Base-by-base conservation (phyloP, 2,113 vertebrate genomes). In the Saccopteryx leptura region DNA sequence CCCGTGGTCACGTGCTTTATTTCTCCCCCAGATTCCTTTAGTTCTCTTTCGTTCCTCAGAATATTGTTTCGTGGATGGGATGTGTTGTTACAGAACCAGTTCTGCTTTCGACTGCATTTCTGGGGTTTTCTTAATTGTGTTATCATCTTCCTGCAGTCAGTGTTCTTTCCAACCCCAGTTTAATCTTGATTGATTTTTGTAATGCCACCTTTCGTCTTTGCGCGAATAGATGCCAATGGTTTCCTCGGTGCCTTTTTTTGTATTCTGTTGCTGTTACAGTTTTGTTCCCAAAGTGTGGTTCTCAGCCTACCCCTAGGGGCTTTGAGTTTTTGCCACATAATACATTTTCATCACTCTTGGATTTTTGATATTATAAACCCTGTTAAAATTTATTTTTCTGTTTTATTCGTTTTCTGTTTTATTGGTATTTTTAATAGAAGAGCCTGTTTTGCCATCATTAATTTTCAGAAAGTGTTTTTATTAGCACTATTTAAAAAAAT, bases 131-230 rank as follows among this genome's bases (percentile, higher is more conserved):
- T 88, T 52, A 72, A 78, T 87, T 79, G 69, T 90, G 74, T 71
- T 89, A 33, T 52, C 72, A 26, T 88, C 69, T 66, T 78, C 24
- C n/a, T 14, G 3, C 15, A 13, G 9, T 26, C 60, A 13, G 9
- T 26, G 54, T 50, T 90, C 56, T 84, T 90, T 74, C 33, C 76
- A 90, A 28, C 50, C 46, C 24, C 52, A 50, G 15, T n/a, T 63
- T 68, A 88, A 88, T 69, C 65, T 74, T 69, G 88, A 74, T 74
- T 78, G 56, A 72, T 71, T 74, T 93, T 88, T 80, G 19, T 76
- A 81, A 91, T 21, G 28, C 6, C 3, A 39, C 68, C 65, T 91
- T 88, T 85, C 52, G 12, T 79, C 87, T 56, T 84, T 46, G 28
- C 12, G 28, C 5, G 75, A 79, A 50, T 26, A 50, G 58, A 46